Evolutionary conservation across 2,113 vertebrate species (phyloP).

Genomic region (Leptosomus discolor): DNA sequence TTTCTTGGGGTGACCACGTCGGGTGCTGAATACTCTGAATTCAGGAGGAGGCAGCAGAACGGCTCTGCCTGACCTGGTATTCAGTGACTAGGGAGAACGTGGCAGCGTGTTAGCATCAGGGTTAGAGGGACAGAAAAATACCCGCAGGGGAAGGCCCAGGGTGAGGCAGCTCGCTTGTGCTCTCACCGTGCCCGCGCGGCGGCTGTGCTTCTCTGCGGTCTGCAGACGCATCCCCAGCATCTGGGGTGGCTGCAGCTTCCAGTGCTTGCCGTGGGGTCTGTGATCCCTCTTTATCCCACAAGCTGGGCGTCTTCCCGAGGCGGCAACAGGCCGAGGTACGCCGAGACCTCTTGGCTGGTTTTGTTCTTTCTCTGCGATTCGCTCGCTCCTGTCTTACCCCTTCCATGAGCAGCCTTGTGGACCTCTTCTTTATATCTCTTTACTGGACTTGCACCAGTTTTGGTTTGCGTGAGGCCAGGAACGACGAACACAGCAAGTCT

Average conservation of each 20-base stretch:
- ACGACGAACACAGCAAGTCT: neutral
- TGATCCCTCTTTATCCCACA: neutral
- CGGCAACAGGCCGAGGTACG: neutral
- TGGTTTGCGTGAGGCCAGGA: neutral
- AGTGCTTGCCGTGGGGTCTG: neutral
- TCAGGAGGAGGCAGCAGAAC: neutral
- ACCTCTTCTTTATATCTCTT: neutral
- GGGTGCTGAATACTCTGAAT: too few relatives aligned
- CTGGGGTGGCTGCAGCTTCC: neutral
- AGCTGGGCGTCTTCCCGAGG: neutral
- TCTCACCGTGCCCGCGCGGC: fast-evolving
- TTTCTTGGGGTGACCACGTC: neutral
- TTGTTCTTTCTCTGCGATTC: neutral
- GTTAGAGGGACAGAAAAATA: too few relatives aligned
- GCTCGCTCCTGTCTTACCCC: neutral
- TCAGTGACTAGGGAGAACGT: fast-evolving
- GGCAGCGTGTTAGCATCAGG: neutral
- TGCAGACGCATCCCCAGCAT: neutral
- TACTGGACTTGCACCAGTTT: neutral
- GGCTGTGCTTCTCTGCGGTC: fast-evolving
- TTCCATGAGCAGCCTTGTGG: neutral
- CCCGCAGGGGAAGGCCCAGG: neutral
- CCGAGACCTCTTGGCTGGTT: neutral
- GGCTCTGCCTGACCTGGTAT: neutral
- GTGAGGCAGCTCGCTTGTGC: neutral